Base-by-base conservation (phyloP, 2,797 vertebrate species). In the Mormyrus proboscirostris region DNA sequence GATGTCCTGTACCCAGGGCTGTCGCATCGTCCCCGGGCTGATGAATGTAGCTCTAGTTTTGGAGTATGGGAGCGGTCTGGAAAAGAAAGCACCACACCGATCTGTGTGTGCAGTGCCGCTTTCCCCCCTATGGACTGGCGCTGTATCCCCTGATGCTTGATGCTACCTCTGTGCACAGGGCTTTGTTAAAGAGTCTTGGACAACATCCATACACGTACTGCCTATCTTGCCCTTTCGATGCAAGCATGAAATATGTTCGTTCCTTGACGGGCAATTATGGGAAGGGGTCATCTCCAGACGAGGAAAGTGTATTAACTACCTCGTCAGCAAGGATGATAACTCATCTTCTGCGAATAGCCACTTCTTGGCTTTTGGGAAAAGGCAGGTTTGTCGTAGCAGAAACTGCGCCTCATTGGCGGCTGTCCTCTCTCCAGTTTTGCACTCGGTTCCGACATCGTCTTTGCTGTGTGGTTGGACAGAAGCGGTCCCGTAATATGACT, bases 181-280 rank as follows among this genome's bases (percentile, higher is more conserved):
- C 76, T 82, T 82, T 82, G 76, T 82, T 82, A 44, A 41, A 47
- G 76, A 82, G 38, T 82, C 76, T 47, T 82, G 76, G 76, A 47
- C 76, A 44, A n/a, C 76, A 47, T 82, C 76, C 76, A 82, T 47
- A 82, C 84, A 86, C 49, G 49, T 51, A 85, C 22, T 86, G 47
- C 49, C 25, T 33, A 51, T 53, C 14, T 55, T 29, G 10, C 25
- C 50, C 22, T 33, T 53, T 49, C 50, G 22, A 53, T 51, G 22
- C 38, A 14, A 51, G 51, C 47, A 33, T 14, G 76, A 82, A 82
- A 82, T 82, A n/a, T 47, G 76, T n/a, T 2, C 41, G 41, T 19
- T 82, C 38, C 38, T 1, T 44, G 41, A 44, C 33, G 73, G 5
- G 33, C 65, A 5, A 2, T 82, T n/a, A 10, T 83, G n/a, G 59